phyloP scores from a whole-genome alignment of 2,888 invertebrate genomes.

The Trilocha varians region DNA sequence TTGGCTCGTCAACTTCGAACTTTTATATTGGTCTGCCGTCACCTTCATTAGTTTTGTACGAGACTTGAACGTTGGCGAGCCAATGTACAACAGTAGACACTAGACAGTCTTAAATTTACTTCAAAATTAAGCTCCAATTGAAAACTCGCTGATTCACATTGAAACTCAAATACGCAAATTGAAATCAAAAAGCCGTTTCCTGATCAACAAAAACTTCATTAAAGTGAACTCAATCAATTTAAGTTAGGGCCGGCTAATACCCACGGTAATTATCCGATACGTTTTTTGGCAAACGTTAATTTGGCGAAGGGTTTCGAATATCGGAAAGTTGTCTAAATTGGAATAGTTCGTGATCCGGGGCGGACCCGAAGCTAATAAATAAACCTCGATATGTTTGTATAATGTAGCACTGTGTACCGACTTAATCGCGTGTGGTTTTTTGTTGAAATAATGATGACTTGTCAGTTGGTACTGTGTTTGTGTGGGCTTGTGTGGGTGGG shows the following conservation, averaged over 20 bases:
- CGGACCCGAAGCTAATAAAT: background rate
- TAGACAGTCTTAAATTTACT: too few relatives aligned
- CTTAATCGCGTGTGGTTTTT: background rate
- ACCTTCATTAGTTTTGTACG: too few relatives aligned
- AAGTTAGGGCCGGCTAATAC: background rate
- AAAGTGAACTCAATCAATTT: background rate
- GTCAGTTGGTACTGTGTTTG: too few relatives aligned
- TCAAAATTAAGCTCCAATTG: too few relatives aligned
- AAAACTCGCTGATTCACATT: too few relatives aligned
- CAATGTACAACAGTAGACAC: too few relatives aligned
- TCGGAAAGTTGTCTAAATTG: conserved; percentile 14
- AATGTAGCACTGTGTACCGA: background rate
- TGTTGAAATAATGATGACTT: too few relatives aligned
- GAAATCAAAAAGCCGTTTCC: background rate
- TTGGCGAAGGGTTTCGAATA: conserved; percentile 7
- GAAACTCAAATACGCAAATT: background rate
- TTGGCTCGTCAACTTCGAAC: too few relatives aligned
- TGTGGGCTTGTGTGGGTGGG: too few relatives aligned
- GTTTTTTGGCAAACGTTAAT: conserved; percentile 18
- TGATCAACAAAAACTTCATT: background rate
- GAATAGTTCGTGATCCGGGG: conserved; percentile 11
- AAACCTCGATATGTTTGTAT: background rate
- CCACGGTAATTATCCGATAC: background rate
- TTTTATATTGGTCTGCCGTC: too few relatives aligned
- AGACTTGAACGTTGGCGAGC: too few relatives aligned